phyloP scores from a whole-genome alignment of 2,888 invertebrate genomes.

The Caenorhabditis zanzibari region DNA sequence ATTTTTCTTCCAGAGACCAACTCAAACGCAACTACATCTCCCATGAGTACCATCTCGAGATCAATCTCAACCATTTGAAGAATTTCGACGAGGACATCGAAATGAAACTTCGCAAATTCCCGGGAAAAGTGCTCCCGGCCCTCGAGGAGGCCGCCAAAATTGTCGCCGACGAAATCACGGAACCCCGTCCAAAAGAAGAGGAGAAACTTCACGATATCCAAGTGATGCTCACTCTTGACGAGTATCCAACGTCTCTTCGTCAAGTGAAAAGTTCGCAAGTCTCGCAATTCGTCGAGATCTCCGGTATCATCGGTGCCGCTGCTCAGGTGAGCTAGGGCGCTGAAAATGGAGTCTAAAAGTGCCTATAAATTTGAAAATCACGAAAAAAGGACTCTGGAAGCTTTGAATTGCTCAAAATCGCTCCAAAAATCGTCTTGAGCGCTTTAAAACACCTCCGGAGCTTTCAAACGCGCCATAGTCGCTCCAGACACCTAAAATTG shows the following conservation, averaged over 20 bases:
- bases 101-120: conserved; percentile 93
- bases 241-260: conserved; percentile 78
- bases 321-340: conserved; percentile 86
- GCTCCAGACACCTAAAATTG: no score
- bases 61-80: conserved; percentile 94
- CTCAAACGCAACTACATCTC: conserved; percentile 95
- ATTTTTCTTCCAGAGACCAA: conserved; percentile 91
- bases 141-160: conserved; percentile 98
- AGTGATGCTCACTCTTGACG: conserved; percentile 85
- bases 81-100: conserved; percentile 93
- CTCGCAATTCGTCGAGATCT: conserved; percentile 94
- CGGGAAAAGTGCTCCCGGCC: conserved; percentile 93
- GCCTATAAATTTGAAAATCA: no score
- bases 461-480: no score
- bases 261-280: conserved; percentile 91
- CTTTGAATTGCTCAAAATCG: no score
- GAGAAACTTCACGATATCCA: conserved; percentile 95
- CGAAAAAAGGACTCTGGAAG: no score
- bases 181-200: conserved; percentile 93
- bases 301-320: conserved; percentile 95
- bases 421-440: no score
- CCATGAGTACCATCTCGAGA: conserved; percentile 92
- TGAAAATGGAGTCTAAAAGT: no score
- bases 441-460: no score
- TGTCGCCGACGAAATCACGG: conserved; percentile 96